Evolutionary conservation across 2,113 vertebrate species (phyloP).

Genomic region (Bagarius yarrelli): DNA sequence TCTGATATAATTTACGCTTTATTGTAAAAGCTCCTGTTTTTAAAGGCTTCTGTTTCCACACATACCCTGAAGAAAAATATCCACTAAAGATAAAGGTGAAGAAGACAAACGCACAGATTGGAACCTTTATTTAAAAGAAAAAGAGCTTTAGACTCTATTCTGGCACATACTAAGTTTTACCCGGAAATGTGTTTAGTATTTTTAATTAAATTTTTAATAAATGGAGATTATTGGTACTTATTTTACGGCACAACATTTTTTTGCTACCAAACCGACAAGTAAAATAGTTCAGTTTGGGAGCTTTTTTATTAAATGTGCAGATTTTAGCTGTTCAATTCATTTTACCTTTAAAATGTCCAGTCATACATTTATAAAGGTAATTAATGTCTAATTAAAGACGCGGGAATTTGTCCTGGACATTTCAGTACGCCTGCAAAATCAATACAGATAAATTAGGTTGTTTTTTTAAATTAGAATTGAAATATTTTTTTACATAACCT

Average conservation of each 20-base stretch:
- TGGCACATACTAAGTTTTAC: neutral
- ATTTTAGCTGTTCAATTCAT: neutral
- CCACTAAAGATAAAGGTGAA: fast-evolving
- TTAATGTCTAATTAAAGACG: neutral
- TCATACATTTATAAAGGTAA: neutral
- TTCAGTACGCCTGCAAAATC: no score
- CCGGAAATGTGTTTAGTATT: neutral
- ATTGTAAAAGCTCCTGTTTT: neutral
- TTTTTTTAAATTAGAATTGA: no score
- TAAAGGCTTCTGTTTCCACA: neutral
- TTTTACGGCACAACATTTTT: neutral
- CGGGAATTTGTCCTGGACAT: no score
- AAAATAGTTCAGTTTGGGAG: neutral
- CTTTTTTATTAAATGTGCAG: neutral
- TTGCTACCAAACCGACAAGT: neutral
- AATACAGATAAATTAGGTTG: no score
- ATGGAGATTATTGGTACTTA: no score
- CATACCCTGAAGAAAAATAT: neutral
- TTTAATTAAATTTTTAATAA: neutral
- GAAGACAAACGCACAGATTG: no score
- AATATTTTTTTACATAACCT: no score
- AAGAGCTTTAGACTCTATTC: neutral
- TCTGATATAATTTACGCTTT: neutral
- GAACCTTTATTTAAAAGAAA: neutral
- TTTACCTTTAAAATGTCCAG: neutral